Percentiles rank a stretch among this genome's conserved stretches.
These are phyloP conservation scores for Cebidichthys violaceus DNA, from an alignment of 2,113 vertebrate species.

Conservation along the genomic window DNA sequence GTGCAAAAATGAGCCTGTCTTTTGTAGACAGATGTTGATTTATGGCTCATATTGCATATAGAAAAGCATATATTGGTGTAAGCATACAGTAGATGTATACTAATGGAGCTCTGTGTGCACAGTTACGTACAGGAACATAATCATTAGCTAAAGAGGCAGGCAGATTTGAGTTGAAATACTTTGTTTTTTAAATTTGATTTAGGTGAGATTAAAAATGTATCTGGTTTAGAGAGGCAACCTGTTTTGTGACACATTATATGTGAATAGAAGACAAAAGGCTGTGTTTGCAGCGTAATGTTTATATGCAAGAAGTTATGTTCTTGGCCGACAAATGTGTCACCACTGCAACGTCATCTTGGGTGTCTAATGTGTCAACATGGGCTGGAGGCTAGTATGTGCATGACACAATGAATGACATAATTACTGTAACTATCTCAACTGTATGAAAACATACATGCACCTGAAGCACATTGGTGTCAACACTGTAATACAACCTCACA, in stretches of 20 bases:
- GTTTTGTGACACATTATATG: background rate
- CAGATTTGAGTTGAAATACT: background rate
- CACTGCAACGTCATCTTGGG: background rate
- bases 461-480: background rate
- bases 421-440: background rate
- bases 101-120: background rate
- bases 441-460: background rate
- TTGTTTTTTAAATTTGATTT: background rate
- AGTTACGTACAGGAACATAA: background rate
- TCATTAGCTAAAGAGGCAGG: background rate
- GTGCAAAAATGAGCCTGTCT: background rate
- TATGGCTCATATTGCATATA: background rate
- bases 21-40: background rate
- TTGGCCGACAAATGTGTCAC: background rate
- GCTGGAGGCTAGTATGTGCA: background rate
- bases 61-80: background rate
- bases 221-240: background rate
- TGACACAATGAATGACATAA: background rate
- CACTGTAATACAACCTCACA: conserved; percentile 6
- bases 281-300: background rate
- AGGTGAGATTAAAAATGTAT: background rate
- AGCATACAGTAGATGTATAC: background rate
- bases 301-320: background rate
- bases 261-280: background rate
- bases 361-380: background rate